Base-by-base conservation (phyloP, 1,140 invertebrate genomes). In the Tribolium madens region DNA sequence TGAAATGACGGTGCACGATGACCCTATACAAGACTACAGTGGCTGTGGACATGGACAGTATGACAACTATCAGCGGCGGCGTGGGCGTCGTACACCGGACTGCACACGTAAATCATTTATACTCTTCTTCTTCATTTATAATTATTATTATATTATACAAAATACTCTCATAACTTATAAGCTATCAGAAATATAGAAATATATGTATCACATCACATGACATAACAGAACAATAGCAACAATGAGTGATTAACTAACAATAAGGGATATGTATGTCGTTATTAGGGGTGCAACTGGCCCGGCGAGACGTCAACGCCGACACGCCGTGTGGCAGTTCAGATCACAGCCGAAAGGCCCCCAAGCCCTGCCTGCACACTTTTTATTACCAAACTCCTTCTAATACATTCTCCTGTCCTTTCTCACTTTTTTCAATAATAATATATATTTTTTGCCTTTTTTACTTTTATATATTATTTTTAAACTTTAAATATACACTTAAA, bases 241-340 rank as follows among this genome's bases (percentile, higher is more conserved):
- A 84, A 85, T 82, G 77, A 78, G 83, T 81, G 78, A 79, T 84
- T 78, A 85, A 84, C 83, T 85, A 85, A 85, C 84, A 85, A 85
- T 85, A 84, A 84, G 83, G 83, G 84, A 85, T 85, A 85, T 85
- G 84, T 85, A 85, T 85, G 80, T 84, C 76, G 81, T 85, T 85
- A 85, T 84, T 85, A 83, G 80, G 83, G 81, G 78, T 79, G 80
- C 75, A 60, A 42, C 36, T 21, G 46, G 73, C 47, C 36, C 74
- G 68, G 75, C 64, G 53, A 76, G 72, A 73, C 18, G 48, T 52
- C 50, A 60, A 69, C 76, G 64, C 69, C 60, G 53, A 76, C 78
- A 75, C 77, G 77, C 57, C 75, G 33, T 76, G 81, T 83, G 84
- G 84, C 84, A 85, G 83, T 84, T 83, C 80, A 79, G 80, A 84